Evolutionary conservation across 23 tunicate species (phyloP), one percentile per base, ranked within the genome.

Genomic region (Ciona savignyi): DNA sequence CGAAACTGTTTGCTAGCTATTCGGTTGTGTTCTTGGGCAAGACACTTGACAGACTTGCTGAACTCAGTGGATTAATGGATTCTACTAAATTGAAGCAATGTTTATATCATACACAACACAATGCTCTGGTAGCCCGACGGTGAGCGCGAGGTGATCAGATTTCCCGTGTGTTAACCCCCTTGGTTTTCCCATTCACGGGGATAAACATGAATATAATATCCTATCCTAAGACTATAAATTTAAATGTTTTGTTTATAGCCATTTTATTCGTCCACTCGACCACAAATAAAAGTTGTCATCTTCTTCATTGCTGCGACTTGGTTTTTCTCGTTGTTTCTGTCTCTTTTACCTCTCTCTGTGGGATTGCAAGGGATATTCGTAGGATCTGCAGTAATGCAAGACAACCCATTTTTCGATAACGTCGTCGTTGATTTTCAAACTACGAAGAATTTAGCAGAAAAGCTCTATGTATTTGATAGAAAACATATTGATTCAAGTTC

Each of bases 361-460:
- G 27, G 42, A 1, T 34, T 84, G 20, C 62, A 83, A 34, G 56
- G 76, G 23, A 28, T 71, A 20, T 91, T 91, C 33, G 76, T 72
- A 6, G 70, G 75, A 29, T 63, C 62, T 20, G 91, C 83, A 3
- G 63, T 74, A 11, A 71, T 91, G 21, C 63, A 26, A n/a, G 32
- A 70, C 80, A 91, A 85, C 49, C 97, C 97, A 27, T 91, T 84
- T 68, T 77, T 80, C 25, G 65, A 62, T 1, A 77, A 80, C 25
- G 66, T 65, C 15, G 72, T 78, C 25, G 81, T 78, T 27, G 65
- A 83, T 33, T 79, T 91, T 63, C 30, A 66, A 3, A 35, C 71
- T 20, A 83, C 81, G 3, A 91, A 70, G 32, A 24, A 19, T 0
- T 80, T 86, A 35, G 76, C 67, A 29, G n/a, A 34, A 51, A 80